Evolutionary conservation across 64 coral and sea anemone genomes (phyloP).

Genomic region (Porites lutea): DNA sequence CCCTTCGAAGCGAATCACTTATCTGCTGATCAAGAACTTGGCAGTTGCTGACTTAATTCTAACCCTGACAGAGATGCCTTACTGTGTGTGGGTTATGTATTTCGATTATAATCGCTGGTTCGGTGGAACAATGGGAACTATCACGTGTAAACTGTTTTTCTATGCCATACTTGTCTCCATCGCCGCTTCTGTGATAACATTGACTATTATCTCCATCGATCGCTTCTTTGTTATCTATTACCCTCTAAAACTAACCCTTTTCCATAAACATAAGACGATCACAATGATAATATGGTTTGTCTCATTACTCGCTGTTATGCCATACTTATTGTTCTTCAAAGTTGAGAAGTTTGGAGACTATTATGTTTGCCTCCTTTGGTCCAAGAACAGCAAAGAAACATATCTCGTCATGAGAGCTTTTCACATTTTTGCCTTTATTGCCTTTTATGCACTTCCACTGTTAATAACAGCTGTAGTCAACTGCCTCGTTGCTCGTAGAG

Average conservation of each 20-base stretch:
- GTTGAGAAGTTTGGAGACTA: not conserved
- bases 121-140: constrained; percentile 23
- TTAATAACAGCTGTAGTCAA: constrained; percentile 30
- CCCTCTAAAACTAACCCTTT: constrained; percentile 46
- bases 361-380: constrained; percentile 41
- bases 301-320: constrained; percentile 26
- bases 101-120: constrained; percentile 42
- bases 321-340: constrained; percentile 19
- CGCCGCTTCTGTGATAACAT: constrained; percentile 65
- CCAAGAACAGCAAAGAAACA: not conserved
- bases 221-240: constrained; percentile 65
- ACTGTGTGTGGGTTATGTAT: constrained; percentile 15
- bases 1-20: constrained; percentile 30
- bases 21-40: constrained; percentile 68
- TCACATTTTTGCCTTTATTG: constrained; percentile 32
- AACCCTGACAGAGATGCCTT: constrained; percentile 31
- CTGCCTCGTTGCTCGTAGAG: constrained; percentile 28
- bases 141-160: constrained; percentile 44
- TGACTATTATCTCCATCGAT: constrained; percentile 71
- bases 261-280: constrained; percentile 48
- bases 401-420: constrained; percentile 28
- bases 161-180: constrained; percentile 54
- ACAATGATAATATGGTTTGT: constrained; percentile 48
- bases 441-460: constrained; percentile 60
- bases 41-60: constrained; percentile 59